Base-by-base conservation (phyloP, 1,140 invertebrate species). In the Caenorhabditis brenneri region DNA sequence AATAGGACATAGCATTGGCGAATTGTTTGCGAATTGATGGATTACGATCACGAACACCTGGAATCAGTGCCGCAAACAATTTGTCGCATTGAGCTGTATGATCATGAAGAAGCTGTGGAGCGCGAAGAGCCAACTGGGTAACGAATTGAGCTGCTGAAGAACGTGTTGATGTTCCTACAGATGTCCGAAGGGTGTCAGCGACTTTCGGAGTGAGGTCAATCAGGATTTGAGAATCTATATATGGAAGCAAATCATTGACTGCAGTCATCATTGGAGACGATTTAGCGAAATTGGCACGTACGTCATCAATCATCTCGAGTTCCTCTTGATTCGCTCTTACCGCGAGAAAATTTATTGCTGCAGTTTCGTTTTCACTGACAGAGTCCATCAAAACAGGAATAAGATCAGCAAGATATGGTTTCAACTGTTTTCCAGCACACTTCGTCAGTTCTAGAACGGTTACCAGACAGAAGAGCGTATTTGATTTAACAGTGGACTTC, bases 181-280 rank as follows among this genome's bases (percentile, higher is more conserved):
- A 80, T 5, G 81, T 78, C 24, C 78, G 58, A 29, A 86, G 81
- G 15, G 31, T 51, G 5, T 86, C 85, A 29, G 53, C 48, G 9
- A 83, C 12, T 22, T 31, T 51, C 0, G 82, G 82, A 36, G 69
- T 42, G 69, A 83, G 78, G n/a, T 27, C 31, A 0, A 74, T 36
- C 4, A 83, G 74, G 19, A 69, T 15, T 31, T 39, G 4, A 22
- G 65, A 79, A 48, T 83, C 74, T 12, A 83, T 83, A 27, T 83
- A 27, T 6, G 86, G 86, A 24, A 87, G 55, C 12, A 83, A 48
- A 80, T 86, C 81, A 27, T 95, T 94, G 29, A 97, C 94, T 1
- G 95, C 95, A 89, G 96, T 95, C 86, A 95, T 95, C 86, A 95
- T 95, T 81, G 95, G 94, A 89, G 96, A 95, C 33, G 93, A 94